Conservation (phyloP, 1,140 invertebrate species). For the Atta texana region DNA sequence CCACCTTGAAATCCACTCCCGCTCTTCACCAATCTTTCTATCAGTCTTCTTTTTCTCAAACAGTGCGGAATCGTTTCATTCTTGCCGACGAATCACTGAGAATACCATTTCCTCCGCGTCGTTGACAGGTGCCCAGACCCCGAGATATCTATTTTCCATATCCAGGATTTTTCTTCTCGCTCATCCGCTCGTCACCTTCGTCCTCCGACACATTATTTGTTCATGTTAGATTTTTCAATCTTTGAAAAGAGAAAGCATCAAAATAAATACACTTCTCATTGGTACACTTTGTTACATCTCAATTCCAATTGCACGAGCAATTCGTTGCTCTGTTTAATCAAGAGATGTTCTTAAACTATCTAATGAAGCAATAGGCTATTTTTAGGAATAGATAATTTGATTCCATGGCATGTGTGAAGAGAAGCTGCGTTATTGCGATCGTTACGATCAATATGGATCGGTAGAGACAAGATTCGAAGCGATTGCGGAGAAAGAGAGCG, state of each 20-base stretch:
- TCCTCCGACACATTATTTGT: slow-evolving; percentile 4
- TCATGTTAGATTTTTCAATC: slow-evolving; percentile 27
- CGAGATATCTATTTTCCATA: slow-evolving; percentile 75
- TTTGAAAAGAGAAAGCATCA: background rate
- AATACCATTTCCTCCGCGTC: slow-evolving; percentile 74
- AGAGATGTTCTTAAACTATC: background rate
- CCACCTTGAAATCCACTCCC: background rate
- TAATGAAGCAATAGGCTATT: slow-evolving; percentile 9
- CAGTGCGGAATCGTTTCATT: slow-evolving; percentile 63
- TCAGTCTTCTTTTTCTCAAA: slow-evolving; percentile 59
- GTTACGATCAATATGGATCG: slow-evolving; percentile 37
- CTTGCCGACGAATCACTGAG: slow-evolving; percentile 66
- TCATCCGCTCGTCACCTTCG: background rate
- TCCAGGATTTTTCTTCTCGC: slow-evolving; percentile 37
- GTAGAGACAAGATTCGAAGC: slow-evolving; percentile 60
- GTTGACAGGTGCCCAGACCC: slow-evolving; percentile 68
- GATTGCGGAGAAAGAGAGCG: slow-evolving; percentile 69
- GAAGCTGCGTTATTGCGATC: slow-evolving; percentile 60
- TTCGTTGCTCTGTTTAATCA: background rate
- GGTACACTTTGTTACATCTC: background rate
- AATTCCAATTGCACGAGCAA: background rate
- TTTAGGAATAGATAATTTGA: slow-evolving; percentile 20
- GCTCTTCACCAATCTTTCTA: background rate
- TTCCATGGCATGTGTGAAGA: background rate
- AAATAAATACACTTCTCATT: background rate